Percentiles rank a stretch among this genome's conserved stretches.
phyloP scores from a whole-genome alignment of 2,113 vertebrate species.

The Trinectes maculatus region DNA sequence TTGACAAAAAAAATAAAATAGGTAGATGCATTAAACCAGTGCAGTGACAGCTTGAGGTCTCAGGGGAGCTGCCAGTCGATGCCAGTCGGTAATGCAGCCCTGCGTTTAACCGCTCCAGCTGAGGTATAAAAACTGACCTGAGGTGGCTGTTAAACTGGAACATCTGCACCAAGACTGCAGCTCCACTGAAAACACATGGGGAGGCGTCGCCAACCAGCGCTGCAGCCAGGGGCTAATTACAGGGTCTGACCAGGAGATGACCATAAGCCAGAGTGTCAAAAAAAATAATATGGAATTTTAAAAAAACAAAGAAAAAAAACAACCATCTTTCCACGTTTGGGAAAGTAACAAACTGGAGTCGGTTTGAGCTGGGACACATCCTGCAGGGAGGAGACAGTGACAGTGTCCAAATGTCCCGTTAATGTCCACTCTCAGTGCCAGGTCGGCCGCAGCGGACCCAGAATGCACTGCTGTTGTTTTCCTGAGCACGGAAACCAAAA shows the following conservation, averaged over 20 bases:
- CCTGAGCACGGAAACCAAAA: no score
- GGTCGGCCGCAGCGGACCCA: slow-evolving; percentile 38
- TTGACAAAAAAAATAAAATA: neutral
- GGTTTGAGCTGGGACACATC: slow-evolving; percentile 6
- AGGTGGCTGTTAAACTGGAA: neutral
- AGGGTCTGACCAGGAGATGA: no score
- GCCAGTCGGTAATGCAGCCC: neutral
- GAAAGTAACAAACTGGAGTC: neutral
- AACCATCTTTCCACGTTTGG: no score
- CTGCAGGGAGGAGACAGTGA: neutral
- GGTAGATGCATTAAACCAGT: neutral
- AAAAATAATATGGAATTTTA: no score
- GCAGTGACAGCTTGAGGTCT: neutral
- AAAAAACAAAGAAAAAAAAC: no score
- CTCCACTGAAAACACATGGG: neutral
- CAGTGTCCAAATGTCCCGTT: slow-evolving; percentile 8
- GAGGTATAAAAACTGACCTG: neutral
- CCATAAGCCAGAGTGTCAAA: no score
- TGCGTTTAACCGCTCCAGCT: neutral
- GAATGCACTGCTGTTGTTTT: slow-evolving; percentile 34
- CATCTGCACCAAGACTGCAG: neutral
- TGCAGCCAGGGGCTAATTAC: no score
- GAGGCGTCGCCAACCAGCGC: neutral
- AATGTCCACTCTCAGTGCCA: slow-evolving; percentile 40
- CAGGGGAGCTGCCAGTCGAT: neutral